Base-by-base conservation (phyloP, 2,888 invertebrate genomes). In the Sialis fuliginosa region DNA sequence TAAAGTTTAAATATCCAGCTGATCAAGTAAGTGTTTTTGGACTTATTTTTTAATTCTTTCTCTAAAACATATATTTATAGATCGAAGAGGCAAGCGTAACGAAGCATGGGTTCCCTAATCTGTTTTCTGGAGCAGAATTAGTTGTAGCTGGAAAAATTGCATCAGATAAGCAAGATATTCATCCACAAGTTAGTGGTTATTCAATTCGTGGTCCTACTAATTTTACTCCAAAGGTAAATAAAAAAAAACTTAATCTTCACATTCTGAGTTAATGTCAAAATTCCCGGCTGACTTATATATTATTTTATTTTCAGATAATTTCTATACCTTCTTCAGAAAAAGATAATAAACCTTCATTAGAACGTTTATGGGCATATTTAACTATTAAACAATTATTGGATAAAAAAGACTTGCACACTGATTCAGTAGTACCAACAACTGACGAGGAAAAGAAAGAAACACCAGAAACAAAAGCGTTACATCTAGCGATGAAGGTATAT, bases 291-390 rank as follows among this genome's bases (percentile, higher is more conserved):
- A 22, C 4, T 22, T 22, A 22, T 2, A 22, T 22, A 22, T 22
- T 22, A 22, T 22, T 22, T 22, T 22, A 22, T 22, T 22, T 42
- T 6, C 9, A 45, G 33, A 52, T 50, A 33, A 52, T 54, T n/a
- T 52, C 55, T 48, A 48, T 54, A 9, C 51, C 52, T 39, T 52
- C 54, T 1, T 58, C 58, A 2, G 50, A 51, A 32, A 58, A 54
- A 42, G 56, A 53, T 37, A 52, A 54, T 8, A 65, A 56, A 55
- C 54, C 65, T 48, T 70, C 67, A 6, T 58, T 74, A 45, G 74
- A 76, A 58, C 62, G 74, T 32, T 60, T 79, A 44, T 81, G 80
- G 78, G 78, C 79, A 1, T 80, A 79, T 59, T 64, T 78, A 52
- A 77, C 74, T 35, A 72, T 81, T 48, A 73, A 74, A 52, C 77